Conservation (phyloP, 2,888 invertebrate genomes). For the Drosophila monieri region DNA sequence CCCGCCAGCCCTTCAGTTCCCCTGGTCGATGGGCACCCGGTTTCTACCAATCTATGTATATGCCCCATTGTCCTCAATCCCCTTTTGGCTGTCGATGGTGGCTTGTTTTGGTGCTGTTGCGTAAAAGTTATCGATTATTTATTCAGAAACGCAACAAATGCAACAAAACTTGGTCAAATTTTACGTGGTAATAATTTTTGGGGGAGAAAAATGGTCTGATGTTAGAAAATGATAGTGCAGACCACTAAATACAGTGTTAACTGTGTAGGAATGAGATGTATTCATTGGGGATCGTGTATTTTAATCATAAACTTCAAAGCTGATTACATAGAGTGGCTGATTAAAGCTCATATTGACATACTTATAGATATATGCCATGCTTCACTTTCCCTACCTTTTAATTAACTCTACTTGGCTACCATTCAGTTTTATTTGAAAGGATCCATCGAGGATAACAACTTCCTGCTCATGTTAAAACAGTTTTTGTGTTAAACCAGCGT, state of each 20-base stretch:
- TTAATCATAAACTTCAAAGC: background rate
- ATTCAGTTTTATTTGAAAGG: constrained; percentile 5
- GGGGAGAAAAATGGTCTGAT: constrained; percentile 12
- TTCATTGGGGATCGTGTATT: background rate
- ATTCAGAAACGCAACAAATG: constrained; percentile 66
- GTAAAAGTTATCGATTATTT: constrained; percentile 76
- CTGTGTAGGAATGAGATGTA: constrained; percentile 10
- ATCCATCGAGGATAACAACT: constrained; percentile 7
- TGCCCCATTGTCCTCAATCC: constrained; percentile 23
- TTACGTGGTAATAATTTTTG: constrained; percentile 41
- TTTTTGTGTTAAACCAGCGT: constrained; percentile 4
- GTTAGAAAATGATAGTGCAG: constrained; percentile 37
- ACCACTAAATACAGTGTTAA: constrained; percentile 36
- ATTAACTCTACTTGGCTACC: constrained; percentile 2
- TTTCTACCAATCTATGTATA: constrained; percentile 1
- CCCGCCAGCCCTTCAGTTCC: background rate
- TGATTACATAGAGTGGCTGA: background rate
- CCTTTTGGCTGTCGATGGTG: constrained; percentile 43
- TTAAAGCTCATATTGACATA: too few species aligned
- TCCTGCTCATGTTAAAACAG: constrained; percentile 7
- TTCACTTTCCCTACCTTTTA: constrained; percentile 1
- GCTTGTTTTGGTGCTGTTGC: constrained; percentile 56
- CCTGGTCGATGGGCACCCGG: background rate
- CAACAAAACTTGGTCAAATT: constrained; percentile 43
- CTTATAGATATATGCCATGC: too few species aligned